Evolutionary conservation across 64 coral and sea anemone genomes (phyloP), one percentile per base, ranked within the genome.

Genomic region (Anthopleura sola): DNA sequence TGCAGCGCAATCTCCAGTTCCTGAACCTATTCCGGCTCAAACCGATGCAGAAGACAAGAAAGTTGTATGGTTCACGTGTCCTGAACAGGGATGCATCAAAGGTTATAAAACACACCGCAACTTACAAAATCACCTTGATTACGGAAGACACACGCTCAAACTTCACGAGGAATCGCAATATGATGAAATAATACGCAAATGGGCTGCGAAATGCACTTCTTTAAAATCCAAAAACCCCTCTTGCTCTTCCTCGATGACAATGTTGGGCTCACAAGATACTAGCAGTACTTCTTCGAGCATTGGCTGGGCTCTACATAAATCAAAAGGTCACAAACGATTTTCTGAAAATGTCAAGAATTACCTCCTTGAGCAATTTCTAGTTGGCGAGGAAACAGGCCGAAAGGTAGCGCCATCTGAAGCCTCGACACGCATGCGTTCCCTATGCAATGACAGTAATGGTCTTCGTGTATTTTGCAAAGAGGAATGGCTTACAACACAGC

Each of bases 81-180:
- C 86, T 5, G 56, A 88, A 60, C 29, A 81, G 58, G 58, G 57
- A 24, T 88, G 86, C 80, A 60, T 62, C 32, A 88, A 88, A 44
- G 56, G 3, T 60, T 88, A 80, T 44, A 62, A 37, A 56, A 80
- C 77, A 81, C 55, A 39, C 36, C 32, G 24, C 54, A 88, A 8
- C 75, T 75, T 88, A 60, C 86, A 88, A 14, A 28, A 76, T 34
- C 86, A 88, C 86, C 38, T 81, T 78, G 86, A 88, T 58, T 82
- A 60, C 55, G 78, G 86, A 62, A 37, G 57, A 34, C 86, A 50
- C 78, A 29, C 79, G 34, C 37, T 88, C 19, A 88, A 88, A 81
- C 86, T 88, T 57, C 86, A 88, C 28, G 86, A 81, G 80, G 55
- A 88, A 58, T 82, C 86, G 11, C 86, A 88, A 40, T 88, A 80